A percentile compares a stretch with the other conserved stretches of the same genome.
phyloP scores from a whole-genome alignment of 1,140 invertebrate genomes.

The Cepaea nemoralis region DNA sequence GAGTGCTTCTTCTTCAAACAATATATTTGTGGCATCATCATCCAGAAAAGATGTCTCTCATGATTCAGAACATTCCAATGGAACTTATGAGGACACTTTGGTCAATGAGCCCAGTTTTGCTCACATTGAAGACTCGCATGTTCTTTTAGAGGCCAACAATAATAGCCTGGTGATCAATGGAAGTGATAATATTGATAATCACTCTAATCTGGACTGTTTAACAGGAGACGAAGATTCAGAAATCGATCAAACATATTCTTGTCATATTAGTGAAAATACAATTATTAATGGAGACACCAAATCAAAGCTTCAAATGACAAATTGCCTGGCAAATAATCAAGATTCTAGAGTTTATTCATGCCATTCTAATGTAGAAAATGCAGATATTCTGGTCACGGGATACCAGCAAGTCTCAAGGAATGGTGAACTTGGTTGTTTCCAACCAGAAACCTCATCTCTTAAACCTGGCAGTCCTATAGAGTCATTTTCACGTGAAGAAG shows the following conservation, averaged over 20 bases:
- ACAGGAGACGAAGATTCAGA: not conserved
- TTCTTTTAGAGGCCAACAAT: not conserved
- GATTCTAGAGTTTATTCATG: not conserved
- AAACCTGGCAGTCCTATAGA: not conserved
- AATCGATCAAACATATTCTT: not conserved
- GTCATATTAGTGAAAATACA: not conserved
- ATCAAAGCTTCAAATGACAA: not conserved
- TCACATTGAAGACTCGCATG: not conserved
- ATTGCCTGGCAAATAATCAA: not conserved
- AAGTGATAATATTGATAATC: not conserved
- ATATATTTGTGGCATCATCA: not conserved
- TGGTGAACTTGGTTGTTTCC: not conserved
- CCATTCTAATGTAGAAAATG: not conserved
- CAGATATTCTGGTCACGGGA: not conserved
- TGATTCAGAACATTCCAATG: not conserved
- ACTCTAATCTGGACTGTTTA: not conserved
- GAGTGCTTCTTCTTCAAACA: not conserved
- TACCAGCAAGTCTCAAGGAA: no score
- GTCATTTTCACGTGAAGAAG: not conserved
- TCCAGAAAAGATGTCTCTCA: not conserved
- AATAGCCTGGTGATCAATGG: no score
- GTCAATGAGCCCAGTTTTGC: conserved; percentile 15
- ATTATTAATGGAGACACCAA: not conserved
- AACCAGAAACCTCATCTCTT: not conserved
- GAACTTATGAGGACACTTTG: conserved; percentile 18